Conservation (phyloP, 2,113 vertebrate species). For the Crypturellus undulatus region DNA sequence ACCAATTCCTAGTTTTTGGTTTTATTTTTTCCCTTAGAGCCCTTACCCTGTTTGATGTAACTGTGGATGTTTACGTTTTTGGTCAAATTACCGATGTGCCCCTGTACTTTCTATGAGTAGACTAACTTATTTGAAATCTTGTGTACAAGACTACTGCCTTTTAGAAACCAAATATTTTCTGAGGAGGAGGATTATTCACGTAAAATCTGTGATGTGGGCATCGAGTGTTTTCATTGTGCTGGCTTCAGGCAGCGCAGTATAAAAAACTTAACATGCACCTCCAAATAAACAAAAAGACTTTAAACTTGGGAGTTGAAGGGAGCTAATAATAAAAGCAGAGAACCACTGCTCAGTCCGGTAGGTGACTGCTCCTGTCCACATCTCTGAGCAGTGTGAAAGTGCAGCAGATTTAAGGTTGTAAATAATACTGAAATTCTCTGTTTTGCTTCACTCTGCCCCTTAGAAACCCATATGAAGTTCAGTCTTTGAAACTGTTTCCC, state of each 20-base stretch:
- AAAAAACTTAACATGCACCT: background rate
- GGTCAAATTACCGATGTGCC: background rate
- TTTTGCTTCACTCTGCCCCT: background rate
- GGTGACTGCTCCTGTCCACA: background rate
- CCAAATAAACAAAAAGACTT: background rate
- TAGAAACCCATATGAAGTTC: background rate
- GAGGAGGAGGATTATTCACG: constrained; percentile 10
- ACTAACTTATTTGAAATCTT: background rate
- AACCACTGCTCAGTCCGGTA: background rate
- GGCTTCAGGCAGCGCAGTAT: background rate
- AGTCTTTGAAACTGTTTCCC: background rate
- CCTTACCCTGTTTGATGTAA: background rate
- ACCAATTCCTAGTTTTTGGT: background rate
- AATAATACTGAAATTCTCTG: background rate
- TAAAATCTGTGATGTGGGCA: constrained; percentile 2
- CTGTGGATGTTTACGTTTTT: background rate
- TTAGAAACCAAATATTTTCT: constrained; percentile 29
- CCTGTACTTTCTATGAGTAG: background rate
- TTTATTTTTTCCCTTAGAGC: background rate
- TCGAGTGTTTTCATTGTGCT: constrained; percentile 6
- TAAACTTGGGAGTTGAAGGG: background rate
- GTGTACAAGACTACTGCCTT: background rate
- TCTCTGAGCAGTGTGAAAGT: background rate
- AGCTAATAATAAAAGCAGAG: background rate
- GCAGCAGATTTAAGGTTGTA: background rate